Conservation (phyloP, 2,888 invertebrate species). For the Melanophora roralis region DNA sequence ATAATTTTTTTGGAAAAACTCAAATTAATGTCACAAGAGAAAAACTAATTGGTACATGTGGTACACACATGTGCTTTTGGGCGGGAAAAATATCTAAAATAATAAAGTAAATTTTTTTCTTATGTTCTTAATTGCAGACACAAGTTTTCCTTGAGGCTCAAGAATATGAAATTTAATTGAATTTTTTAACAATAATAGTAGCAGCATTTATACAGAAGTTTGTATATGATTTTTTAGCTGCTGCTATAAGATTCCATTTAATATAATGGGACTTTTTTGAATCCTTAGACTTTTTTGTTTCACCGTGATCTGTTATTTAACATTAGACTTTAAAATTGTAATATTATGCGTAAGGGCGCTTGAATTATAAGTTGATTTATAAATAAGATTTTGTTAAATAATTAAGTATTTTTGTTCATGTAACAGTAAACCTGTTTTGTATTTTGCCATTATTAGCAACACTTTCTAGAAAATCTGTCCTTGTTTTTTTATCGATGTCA, state of each 20-base stretch:
- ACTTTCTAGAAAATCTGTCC: too few relatives aligned
- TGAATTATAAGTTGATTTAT: conserved; percentile 13
- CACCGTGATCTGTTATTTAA: neutral
- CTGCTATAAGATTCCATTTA: conserved; percentile 16
- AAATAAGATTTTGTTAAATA: too few relatives aligned
- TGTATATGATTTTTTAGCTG: too few relatives aligned
- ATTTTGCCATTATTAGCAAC: too few relatives aligned
- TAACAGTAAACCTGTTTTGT: too few relatives aligned
- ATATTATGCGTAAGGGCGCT: neutral
- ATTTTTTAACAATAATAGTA: too few relatives aligned
- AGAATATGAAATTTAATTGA: neutral
- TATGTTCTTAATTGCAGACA: conserved; percentile 31
- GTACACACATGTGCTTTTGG: neutral
- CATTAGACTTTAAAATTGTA: neutral
- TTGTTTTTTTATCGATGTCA: too few relatives aligned
- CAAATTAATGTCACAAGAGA: too few relatives aligned
- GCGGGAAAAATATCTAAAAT: conserved; percentile 11
- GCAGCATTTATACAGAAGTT: neutral
- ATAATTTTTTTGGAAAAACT: too few relatives aligned
- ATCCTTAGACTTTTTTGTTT: neutral
- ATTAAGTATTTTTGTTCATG: too few relatives aligned
- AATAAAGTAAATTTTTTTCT: conserved; percentile 39
- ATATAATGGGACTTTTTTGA: conserved; percentile 30
- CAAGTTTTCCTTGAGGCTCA: conserved; percentile 47
- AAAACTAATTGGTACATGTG: neutral